Percentiles rank a stretch among this genome's conserved stretches.
Evolutionary conservation across 2,888 invertebrate species (phyloP).

Genomic region (Ariolimax columbianus): DNA sequence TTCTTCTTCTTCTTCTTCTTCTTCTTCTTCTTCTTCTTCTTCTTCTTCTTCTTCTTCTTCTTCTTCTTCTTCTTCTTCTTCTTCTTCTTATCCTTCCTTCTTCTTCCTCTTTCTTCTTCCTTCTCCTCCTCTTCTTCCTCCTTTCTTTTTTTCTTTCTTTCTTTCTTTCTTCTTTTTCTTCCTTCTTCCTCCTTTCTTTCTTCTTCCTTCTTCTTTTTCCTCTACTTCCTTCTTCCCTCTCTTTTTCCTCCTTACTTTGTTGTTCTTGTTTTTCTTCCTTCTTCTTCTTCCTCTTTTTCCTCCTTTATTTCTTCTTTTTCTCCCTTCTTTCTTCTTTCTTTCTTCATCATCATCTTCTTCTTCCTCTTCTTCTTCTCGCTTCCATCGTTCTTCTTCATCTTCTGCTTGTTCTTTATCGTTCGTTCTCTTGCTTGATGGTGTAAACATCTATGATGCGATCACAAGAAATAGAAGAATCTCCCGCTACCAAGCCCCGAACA

Average conservation of each 20-base stretch:
- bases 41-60: background rate
- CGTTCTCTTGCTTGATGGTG: too few relatives aligned
- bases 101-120: background rate
- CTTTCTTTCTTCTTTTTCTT: background rate
- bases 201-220: background rate
- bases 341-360: too few relatives aligned
- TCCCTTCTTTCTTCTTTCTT: background rate
- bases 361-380: conserved; percentile 13
- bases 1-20: background rate
- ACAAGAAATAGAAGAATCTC: too few relatives aligned
- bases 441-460: background rate
- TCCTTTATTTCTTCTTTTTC: background rate
- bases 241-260: too few relatives aligned
- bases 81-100: too few relatives aligned
- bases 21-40: background rate
- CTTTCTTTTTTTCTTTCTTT: conserved; percentile 5
- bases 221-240: too few relatives aligned
- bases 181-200: background rate
- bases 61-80: conserved; percentile 4
- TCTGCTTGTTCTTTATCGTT: too few relatives aligned
- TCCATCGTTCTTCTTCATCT: too few relatives aligned
- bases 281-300: conserved; percentile 19
- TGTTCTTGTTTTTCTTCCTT: too few relatives aligned
- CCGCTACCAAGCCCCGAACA: too few relatives aligned
- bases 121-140: conserved; percentile 22